Percentiles rank a stretch among this genome's conserved stretches.
Conservation (phyloP, 2,113 vertebrate genomes). For the Dinomys branickii region DNA sequence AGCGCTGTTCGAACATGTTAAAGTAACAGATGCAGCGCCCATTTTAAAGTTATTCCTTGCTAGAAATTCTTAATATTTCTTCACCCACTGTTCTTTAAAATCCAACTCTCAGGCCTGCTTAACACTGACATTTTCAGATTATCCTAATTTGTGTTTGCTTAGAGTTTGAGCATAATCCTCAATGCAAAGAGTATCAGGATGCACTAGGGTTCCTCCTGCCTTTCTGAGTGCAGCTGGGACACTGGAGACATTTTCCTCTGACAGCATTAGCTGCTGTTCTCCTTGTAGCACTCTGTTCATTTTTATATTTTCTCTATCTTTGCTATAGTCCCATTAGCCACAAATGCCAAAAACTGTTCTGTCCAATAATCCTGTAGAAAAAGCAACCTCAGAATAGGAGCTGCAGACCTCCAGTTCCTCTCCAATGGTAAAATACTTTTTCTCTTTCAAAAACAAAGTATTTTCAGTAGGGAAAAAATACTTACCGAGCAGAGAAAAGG, state of each 20-base stretch:
- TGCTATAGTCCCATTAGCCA: background rate
- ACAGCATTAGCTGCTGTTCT: background rate
- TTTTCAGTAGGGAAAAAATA: background rate
- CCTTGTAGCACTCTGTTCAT: background rate
- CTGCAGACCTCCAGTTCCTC: background rate
- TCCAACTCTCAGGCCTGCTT: background rate
- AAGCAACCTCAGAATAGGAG: background rate
- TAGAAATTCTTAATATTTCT: background rate
- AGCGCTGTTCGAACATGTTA: background rate
- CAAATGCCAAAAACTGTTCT: background rate
- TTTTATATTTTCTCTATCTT: background rate
- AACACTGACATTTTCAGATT: background rate
- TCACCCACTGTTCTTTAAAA: background rate
- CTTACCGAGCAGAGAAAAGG: background rate
- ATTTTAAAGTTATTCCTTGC: background rate
- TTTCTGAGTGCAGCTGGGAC: background rate
- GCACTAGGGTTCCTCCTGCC: background rate
- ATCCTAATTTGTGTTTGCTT: background rate
- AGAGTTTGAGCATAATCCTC: background rate
- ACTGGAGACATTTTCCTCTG: background rate
- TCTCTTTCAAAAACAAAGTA: background rate
- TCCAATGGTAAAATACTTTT: background rate
- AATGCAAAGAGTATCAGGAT: fast-evolving
- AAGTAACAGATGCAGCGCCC: background rate
- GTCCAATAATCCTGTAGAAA: background rate